A percentile compares a stretch with the other conserved stretches of the same genome.
Evolutionary conservation across 2,888 invertebrate species (phyloP).

Genomic region (Mesoligia furuncula): DNA sequence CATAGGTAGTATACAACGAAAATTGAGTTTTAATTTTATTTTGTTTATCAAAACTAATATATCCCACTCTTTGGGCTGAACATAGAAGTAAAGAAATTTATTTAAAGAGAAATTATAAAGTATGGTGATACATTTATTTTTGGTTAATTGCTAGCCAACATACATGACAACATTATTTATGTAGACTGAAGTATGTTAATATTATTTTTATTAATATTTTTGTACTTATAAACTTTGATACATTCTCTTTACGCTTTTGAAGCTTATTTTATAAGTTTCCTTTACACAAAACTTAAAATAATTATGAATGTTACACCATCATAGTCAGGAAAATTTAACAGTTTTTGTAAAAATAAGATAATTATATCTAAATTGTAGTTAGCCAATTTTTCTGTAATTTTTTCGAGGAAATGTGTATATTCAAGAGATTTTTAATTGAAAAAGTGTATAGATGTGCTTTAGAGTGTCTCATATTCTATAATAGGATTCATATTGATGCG

Average conservation of each 20-base stretch:
- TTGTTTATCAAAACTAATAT: slow-evolving; percentile 34
- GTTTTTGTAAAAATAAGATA: slow-evolving; percentile 60
- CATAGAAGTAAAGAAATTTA: slow-evolving; percentile 61
- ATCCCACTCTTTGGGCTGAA: slow-evolving; percentile 32
- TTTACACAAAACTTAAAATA: slow-evolving; percentile 47
- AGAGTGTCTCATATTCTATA: slow-evolving; percentile 47
- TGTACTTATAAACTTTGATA: slow-evolving; percentile 67
- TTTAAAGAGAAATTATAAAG: slow-evolving; percentile 59
- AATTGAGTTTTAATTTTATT: slow-evolving; percentile 71
- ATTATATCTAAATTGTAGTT: slow-evolving; percentile 82
- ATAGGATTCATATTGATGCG: slow-evolving; percentile 55
- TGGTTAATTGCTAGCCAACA: slow-evolving; percentile 66
- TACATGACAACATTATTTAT: slow-evolving; percentile 63
- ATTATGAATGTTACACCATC: slow-evolving; percentile 40
- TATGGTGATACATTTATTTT: slow-evolving; percentile 68
- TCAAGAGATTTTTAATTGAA: slow-evolving; percentile 62
- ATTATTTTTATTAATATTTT: slow-evolving; percentile 66
- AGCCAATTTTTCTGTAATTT: slow-evolving; percentile 84
- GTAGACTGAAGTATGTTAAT: slow-evolving; percentile 71
- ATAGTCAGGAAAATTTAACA: slow-evolving; percentile 33
- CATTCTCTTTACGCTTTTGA: slow-evolving; percentile 67
- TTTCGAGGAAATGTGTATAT: slow-evolving; percentile 77
- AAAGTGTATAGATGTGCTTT: slow-evolving; percentile 60
- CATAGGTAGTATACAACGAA: slow-evolving; percentile 77
- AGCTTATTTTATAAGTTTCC: slow-evolving; percentile 63